Conservation (phyloP, 30 jellyfish, hydroid and myxozoan species). For the Chironex yamaguchii region DNA sequence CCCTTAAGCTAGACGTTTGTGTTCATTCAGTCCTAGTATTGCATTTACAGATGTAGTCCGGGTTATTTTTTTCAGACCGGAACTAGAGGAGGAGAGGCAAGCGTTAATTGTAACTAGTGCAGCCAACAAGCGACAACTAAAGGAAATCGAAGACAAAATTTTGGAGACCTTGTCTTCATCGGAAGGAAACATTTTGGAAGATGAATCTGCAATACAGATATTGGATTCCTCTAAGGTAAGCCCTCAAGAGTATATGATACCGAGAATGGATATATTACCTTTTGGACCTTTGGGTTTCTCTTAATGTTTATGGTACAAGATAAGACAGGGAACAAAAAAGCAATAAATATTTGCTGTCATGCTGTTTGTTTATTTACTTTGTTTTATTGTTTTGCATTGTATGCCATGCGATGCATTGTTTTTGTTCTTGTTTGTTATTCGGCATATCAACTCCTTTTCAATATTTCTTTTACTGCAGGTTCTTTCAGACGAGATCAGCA, state of each 20-base stretch:
- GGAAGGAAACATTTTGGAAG: conserved; percentile 95
- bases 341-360: too few relatives aligned
- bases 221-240: conserved; percentile 90
- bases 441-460: too few relatives aligned
- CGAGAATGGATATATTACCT: too few relatives aligned
- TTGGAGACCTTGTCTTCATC: conserved; percentile 93
- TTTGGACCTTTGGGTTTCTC: too few relatives aligned
- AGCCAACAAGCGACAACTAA: conserved; percentile 85
- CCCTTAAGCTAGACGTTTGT: not conserved
- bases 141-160: conserved; percentile 91
- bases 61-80: conserved; percentile 79
- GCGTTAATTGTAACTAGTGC: conserved; percentile 96
- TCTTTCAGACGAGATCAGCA: conserved; percentile 91
- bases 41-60: too few relatives aligned
- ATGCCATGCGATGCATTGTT: not conserved
- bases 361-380: not conserved
- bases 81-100: conserved; percentile 95
- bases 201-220: conserved; percentile 91
- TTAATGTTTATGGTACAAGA: too few relatives aligned
- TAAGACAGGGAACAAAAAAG: too few relatives aligned
- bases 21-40: too few relatives aligned
- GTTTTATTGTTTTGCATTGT: not conserved
- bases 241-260: too few relatives aligned
- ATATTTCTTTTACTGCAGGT: too few relatives aligned
- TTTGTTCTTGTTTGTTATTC: not conserved